Base-by-base conservation (phyloP, 2,113 vertebrate genomes). In the Procavia capensis region DNA sequence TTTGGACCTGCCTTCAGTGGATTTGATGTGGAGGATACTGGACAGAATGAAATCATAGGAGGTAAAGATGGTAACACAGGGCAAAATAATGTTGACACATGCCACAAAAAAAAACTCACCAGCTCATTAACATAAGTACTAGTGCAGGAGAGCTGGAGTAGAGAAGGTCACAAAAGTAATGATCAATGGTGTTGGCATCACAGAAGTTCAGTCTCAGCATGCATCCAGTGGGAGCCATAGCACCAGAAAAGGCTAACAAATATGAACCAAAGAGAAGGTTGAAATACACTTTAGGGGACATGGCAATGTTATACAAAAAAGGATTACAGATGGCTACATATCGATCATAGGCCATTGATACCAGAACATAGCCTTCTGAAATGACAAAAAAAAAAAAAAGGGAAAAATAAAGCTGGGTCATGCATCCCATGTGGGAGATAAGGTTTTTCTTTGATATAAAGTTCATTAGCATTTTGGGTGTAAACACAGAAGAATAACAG, bases 141-240 rank as follows among this genome's bases (percentile, higher is more conserved):
- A 8, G 88, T 89, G 45, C 96, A 96, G 34, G 96, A 96, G 14
- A 96, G 95, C 43, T 47, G n/a, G 43, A 97, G 61, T 4, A 97
- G 74, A 78, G 85, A 4, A 85, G 91, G 61, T 93, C 93, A 93
- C 93, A 96, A 27, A 97, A 81, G 9, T 85, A 95, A 29, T 96
- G 84, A 8, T 88, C n/a, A 41, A 97, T 76, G 41, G 31, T 20
- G 24, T 82, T 96, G 11, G 29, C n/a, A 47, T 75, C n/a, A 84
- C 93, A 97, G 84, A 93, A 97, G 6, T 13, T 68, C 47, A 95
- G 79, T 91, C 63, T 68, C 72, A 97, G 27, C 83, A 91, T 88
- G 59, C 45, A 93, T 1, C 0, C 54, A 20, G 72, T 85, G 25
- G 93, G 61, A 36, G 82, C 74, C 10, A 54, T 6, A 3, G 93